Evolutionary conservation across 2,113 vertebrate genomes (phyloP), one percentile per base, ranked within the genome.

Genomic region (Columba janthina): DNA sequence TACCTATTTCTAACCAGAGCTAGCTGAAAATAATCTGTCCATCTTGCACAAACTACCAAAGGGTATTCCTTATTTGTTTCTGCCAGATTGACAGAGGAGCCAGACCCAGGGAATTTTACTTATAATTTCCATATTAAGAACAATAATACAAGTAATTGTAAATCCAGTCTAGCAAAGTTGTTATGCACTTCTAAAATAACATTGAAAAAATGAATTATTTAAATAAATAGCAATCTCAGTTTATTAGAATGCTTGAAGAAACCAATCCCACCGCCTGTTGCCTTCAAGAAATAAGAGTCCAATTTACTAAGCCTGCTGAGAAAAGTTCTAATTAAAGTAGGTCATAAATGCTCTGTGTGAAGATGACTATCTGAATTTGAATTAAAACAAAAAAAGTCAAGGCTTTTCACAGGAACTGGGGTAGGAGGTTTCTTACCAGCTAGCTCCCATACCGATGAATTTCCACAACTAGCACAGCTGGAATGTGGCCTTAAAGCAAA

Each of bases 401-500:
- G 31, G 28, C 9, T 89, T 94, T 85, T 83, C 46, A 77, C 21
- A 58, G 24, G 11, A 20, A 6, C 54, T 32, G 5, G 21, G 26
- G 3, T 66, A 73, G 71, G 36, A 85, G 14, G 18, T 51, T 88
- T 4, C 85, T 85, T 56, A 82, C 58, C n/a, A 85, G 20, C 46
- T 79, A 71, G 38, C 34, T 88, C 24, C 40, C 21, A 25, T 48
- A 57, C 38, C 48, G 25, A 19, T 15, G 13, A 57, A 32, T 58
- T 79, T 88, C 72, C 67, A 77, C 71, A 88, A 51, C 40, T 73
- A 70, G 66, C 78, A 86, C 80, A 92, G 81, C 50, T 90, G 89
- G 86, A 97, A 96, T 76, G 74, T 34, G n/a, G 53, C 38, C 54
- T 57, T 80, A 61, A 84, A 60, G 56, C 74, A 76, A 90, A 90